Evolutionary conservation across 2,113 vertebrate species (phyloP).

Genomic region (Natator depressus): DNA sequence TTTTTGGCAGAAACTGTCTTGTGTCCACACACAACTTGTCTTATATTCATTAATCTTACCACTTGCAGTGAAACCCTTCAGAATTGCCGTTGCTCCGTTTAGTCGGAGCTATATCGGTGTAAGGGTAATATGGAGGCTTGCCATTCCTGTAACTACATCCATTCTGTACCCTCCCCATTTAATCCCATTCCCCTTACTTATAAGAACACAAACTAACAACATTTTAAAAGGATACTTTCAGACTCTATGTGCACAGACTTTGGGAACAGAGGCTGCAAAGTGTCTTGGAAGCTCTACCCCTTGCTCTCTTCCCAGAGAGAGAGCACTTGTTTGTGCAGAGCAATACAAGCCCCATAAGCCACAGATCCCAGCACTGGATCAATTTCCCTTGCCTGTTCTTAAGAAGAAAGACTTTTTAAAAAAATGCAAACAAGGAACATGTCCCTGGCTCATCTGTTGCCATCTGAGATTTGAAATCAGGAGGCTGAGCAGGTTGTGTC

Average conservation of each 20-base stretch:
- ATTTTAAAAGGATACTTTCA: not conserved
- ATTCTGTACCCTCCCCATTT: not conserved
- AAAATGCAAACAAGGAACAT: not conserved
- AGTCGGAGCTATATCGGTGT: not conserved
- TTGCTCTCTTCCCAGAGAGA: not conserved
- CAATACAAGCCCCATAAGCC: not conserved
- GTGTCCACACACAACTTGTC: not conserved
- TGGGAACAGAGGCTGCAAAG: not conserved
- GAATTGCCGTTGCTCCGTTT: not conserved
- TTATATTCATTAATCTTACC: not conserved
- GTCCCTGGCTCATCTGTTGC: not conserved
- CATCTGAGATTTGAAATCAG: not conserved
- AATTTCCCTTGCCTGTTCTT: not conserved
- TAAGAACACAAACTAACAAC: not conserved
- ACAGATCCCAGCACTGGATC: not conserved
- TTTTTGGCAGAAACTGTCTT: not conserved
- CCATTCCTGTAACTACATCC: not conserved
- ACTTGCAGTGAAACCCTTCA: not conserved
- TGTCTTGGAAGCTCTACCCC: not conserved
- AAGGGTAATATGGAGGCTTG: not conserved
- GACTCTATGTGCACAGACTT: not conserved
- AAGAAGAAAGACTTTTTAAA: not conserved
- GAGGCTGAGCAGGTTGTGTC: not conserved
- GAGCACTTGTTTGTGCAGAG: not conserved
- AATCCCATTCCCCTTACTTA: not conserved